Evolutionary conservation across 2,888 invertebrate genomes (phyloP).

Genomic region (Ceraclea dissimilis): DNA sequence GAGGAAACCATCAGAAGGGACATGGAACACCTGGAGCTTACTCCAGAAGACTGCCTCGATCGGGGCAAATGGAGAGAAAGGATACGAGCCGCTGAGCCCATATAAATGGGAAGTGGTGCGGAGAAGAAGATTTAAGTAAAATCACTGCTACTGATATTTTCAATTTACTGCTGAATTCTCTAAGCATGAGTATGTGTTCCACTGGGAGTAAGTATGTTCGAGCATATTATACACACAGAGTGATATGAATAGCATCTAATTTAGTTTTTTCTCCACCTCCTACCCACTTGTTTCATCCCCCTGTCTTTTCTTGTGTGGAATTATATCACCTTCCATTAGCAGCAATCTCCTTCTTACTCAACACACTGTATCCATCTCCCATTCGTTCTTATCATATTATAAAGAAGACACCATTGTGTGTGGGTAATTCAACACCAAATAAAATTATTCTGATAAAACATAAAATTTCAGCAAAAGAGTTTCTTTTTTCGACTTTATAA

Average conservation of each 20-base stretch:
- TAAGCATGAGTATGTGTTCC: background rate
- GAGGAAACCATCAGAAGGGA: too few species aligned
- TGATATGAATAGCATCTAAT: background rate
- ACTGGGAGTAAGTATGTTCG: background rate
- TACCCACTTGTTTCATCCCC: background rate
- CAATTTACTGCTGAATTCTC: background rate
- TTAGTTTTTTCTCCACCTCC: background rate
- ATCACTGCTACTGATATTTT: background rate
- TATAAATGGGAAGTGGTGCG: too few species aligned
- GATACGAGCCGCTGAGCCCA: too few species aligned
- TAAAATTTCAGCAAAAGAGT: too few species aligned
- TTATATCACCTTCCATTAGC: background rate
- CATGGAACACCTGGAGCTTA: too few species aligned
- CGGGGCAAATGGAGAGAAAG: too few species aligned
- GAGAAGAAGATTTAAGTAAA: too few species aligned
- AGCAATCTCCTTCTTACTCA: background rate
- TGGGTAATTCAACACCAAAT: too few species aligned
- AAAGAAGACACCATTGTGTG: background rate
- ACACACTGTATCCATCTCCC: background rate
- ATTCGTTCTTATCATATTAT: background rate
- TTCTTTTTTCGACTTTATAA: too few species aligned
- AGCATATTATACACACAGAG: background rate
- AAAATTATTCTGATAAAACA: too few species aligned
- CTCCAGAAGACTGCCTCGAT: too few species aligned
- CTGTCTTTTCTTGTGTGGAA: background rate